Evolutionary conservation across 2,113 vertebrate species (phyloP), one percentile per base, ranked within the genome.

Genomic region (Chrysochloris asiatica): DNA sequence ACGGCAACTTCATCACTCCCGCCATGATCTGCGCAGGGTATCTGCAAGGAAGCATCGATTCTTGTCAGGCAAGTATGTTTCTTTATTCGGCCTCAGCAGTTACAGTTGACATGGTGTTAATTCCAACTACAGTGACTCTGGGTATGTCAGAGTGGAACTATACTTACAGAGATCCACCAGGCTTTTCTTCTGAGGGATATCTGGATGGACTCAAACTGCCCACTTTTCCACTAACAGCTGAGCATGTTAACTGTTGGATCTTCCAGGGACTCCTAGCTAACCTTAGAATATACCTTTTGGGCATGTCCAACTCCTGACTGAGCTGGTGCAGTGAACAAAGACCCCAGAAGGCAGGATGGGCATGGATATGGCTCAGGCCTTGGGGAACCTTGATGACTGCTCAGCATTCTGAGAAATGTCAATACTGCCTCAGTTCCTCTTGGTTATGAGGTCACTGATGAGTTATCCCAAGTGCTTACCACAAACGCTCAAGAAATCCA

Each of bases 21-120:
- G 95, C 97, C 69, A 99, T 99, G 99, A 82, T 99, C 93, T 99
- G 99, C 90, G 99, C 99, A 0, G 99, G 99, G 4, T 97, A 91
- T 43, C 97, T 99, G 61, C 0, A 2, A 45, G 99, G 99, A 72
- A 96, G 95, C 56, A 24, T 98, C 0, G 99, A 99, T 93, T 96
- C 98, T 8, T 99, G 99, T 93, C 99, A 99, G 98, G 99, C 99
- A 95, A 96, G 36, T 52, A 1, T 47, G 4, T 2, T 26, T 13
- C 11, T 10, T 2, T 6, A 8, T 36, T 13, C 17, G 2, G 2
- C 54, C 26, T 26, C 19, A 22, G 54, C 54, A 56, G 24, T 22
- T 12, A 3, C 6, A 17, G 33, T 30, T n/a, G 33, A 56, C 54
- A 17, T 30, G 33, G 63, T 6, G 16, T 36, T 33, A 59, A 19